Evolutionary conservation across 1,140 invertebrate species (phyloP).

Genomic region (Scaptomyza montana): DNA sequence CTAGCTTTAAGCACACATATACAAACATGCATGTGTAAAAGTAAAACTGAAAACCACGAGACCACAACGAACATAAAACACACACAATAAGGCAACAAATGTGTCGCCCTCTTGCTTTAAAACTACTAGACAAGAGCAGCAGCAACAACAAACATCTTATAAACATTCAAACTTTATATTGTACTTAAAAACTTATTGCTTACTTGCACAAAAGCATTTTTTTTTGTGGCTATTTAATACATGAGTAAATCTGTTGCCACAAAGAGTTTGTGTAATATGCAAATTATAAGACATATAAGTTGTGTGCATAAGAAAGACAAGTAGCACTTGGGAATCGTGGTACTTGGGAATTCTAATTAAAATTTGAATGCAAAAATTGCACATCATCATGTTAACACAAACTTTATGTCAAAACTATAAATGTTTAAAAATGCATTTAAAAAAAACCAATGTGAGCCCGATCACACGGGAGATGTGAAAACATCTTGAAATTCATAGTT

Average conservation of each 20-base stretch:
- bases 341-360: neutral
- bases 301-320: neutral
- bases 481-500: too few species aligned
- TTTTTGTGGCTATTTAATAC: conserved; percentile 34
- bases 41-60: conserved; percentile 63
- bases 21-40: conserved; percentile 3
- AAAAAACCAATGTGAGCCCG: too few species aligned
- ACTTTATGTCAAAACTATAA: neutral
- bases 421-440: too few species aligned
- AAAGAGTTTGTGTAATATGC: conserved; percentile 35
- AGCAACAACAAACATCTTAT: conserved; percentile 29
- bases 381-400: neutral
- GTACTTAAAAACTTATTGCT: conserved; percentile 21
- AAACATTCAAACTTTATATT: conserved; percentile 29
- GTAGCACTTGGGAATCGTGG: neutral
- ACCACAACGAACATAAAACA: conserved; percentile 55
- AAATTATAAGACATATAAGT: conserved; percentile 13
- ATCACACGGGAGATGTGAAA: too few species aligned
- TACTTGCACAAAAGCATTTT: conserved; percentile 23
- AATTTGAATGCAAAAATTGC: neutral
- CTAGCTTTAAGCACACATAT: neutral
- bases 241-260: conserved; percentile 33
- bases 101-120: conserved; percentile 23
- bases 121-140: conserved; percentile 25
- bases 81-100: conserved; percentile 39